These are phyloP conservation scores for Galeopterus variegatus DNA, from an alignment of 2,113 vertebrate species.

Conservation along the genomic window DNA sequence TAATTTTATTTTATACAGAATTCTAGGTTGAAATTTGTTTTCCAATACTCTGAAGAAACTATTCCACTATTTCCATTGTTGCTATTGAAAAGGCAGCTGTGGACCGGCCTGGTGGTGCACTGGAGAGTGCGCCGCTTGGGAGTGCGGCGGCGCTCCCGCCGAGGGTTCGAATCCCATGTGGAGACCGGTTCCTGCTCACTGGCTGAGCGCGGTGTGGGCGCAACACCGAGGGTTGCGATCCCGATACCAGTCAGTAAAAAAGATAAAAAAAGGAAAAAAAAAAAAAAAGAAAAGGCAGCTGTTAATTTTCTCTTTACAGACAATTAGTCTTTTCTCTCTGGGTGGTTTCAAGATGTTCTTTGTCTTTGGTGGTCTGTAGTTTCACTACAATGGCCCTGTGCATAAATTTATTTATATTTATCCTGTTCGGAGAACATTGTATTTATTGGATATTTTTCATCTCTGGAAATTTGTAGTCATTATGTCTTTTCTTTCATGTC, in stretches of 20 bases:
- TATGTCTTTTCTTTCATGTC: background rate
- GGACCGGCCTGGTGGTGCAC: too few species aligned
- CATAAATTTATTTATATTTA: conserved; percentile 6
- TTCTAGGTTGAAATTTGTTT: conserved; percentile 3
- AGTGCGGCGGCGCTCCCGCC: too few species aligned
- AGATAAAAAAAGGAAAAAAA: too few species aligned
- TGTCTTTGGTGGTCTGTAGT: background rate
- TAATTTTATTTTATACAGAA: background rate
- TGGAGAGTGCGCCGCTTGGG: too few species aligned
- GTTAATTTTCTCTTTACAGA: background rate
- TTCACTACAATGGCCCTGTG: background rate
- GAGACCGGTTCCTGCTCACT: too few species aligned
- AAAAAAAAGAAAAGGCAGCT: background rate
- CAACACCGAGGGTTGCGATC: too few species aligned
- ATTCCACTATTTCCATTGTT: background rate
- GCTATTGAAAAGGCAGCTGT: background rate
- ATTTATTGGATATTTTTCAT: background rate
- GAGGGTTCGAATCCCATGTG: too few species aligned
- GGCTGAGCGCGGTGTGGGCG: too few species aligned
- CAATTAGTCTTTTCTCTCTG: background rate
- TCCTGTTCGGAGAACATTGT: background rate
- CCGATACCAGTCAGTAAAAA: too few species aligned
- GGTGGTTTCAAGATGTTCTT: background rate
- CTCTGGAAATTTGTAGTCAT: background rate
- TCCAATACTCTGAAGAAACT: background rate